These are phyloP conservation scores for Crotophaga sulcirostris DNA, from an alignment of 2,113 vertebrate species.

Conservation along the genomic window DNA sequence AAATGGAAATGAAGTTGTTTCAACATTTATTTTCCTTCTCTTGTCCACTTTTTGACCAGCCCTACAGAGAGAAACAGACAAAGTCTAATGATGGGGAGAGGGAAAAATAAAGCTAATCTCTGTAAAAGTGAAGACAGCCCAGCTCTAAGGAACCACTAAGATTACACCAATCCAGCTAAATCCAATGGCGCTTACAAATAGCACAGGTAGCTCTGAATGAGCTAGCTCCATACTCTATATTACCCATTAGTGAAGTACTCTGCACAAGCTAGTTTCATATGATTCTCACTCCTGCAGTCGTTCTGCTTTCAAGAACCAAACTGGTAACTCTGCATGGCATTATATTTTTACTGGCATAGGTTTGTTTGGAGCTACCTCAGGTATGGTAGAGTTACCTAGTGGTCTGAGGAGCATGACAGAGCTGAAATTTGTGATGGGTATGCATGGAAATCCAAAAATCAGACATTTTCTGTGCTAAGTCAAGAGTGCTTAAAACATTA, in stretches of 20 bases:
- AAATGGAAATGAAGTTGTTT: neutral
- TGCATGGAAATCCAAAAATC: neutral
- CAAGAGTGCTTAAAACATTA: neutral
- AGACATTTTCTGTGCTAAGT: neutral
- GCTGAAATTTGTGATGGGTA: neutral
- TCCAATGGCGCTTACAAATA: neutral
- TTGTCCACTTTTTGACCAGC: neutral
- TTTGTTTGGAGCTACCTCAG: neutral
- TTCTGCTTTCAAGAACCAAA: neutral
- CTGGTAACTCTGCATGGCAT: neutral
- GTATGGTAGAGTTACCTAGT: neutral
- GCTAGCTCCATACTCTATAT: neutral
- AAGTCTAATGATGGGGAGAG: neutral
- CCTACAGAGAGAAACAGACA: neutral
- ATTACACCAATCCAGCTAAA: rapidly evolving
- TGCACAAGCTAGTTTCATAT: neutral
- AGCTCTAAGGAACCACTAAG: neutral
- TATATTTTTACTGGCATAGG: neutral
- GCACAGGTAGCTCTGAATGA: neutral
- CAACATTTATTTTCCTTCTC: neutral
- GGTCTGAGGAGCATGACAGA: neutral
- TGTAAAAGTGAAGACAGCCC: neutral
- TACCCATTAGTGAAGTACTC: neutral
- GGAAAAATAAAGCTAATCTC: neutral
- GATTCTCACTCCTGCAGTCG: neutral